Conservation (phyloP, 1,140 invertebrate genomes). For the Atta texana region DNA sequence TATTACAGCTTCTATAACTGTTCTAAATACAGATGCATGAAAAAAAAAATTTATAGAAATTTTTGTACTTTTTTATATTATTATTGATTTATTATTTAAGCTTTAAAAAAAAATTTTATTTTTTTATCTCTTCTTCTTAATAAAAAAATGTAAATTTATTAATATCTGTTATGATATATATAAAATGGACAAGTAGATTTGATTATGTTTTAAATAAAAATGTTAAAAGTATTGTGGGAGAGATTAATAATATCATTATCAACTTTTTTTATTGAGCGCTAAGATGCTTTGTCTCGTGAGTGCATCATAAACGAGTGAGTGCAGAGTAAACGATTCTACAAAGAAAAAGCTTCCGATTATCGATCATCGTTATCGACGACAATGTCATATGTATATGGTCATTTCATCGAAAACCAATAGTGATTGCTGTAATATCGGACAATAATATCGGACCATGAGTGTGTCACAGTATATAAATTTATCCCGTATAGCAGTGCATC, state of each 20-base stretch:
- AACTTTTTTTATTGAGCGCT: slow-evolving; percentile 47
- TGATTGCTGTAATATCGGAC: not conserved
- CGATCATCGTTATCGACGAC: not conserved
- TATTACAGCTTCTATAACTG: too few relatives aligned
- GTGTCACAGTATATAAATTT: not conserved
- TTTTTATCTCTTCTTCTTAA: not conserved
- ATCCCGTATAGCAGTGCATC: not conserved
- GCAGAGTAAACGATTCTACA: slow-evolving; percentile 21
- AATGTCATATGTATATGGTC: not conserved
- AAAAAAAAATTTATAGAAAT: not conserved
- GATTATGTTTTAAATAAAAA: slow-evolving; percentile 46
- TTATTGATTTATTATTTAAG: not conserved
- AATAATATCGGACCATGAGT: slow-evolving; percentile 3
- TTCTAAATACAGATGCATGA: too few relatives aligned
- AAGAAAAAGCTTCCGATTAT: slow-evolving; percentile 48
- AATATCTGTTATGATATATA: slow-evolving; percentile 8
- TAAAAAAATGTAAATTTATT: not conserved
- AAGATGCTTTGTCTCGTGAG: slow-evolving; percentile 18
- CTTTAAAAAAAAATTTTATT: not conserved
- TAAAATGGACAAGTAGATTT: not conserved
- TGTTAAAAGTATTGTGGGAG: slow-evolving; percentile 36
- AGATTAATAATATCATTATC: slow-evolving; percentile 54
- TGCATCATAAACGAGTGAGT: slow-evolving; percentile 18
- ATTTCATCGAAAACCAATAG: slow-evolving; percentile 66
- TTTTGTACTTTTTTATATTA: not conserved